phyloP scores from a whole-genome alignment of 2,113 vertebrate genomes.

The Crocuta crocuta region DNA sequence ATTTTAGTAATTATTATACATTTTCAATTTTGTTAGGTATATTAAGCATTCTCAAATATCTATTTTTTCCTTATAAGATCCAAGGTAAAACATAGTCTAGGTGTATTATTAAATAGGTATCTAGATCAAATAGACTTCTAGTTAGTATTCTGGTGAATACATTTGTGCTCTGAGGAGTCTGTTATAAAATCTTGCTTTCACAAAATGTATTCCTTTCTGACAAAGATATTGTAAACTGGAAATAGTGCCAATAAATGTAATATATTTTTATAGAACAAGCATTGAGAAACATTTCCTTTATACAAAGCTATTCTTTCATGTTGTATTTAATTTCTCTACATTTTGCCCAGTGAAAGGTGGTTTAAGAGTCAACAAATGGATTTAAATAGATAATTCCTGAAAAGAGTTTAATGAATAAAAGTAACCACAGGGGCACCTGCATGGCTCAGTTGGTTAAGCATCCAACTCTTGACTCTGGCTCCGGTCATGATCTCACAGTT shows the following conservation, averaged over 20 bases:
- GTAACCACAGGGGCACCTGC: background rate
- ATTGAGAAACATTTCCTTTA: background rate
- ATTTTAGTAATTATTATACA: background rate
- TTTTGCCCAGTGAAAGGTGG: background rate
- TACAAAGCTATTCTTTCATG: background rate
- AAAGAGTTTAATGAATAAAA: background rate
- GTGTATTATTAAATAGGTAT: background rate
- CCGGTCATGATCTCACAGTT: too few species aligned
- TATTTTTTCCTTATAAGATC: background rate
- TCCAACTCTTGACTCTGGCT: too few species aligned
- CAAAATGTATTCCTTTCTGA: background rate
- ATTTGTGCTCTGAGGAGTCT: background rate
- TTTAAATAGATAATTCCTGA: background rate
- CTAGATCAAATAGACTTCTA: background rate
- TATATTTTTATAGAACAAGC: background rate
- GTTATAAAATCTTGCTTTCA: background rate
- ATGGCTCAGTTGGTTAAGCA: too few species aligned
- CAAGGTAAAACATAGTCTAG: background rate
- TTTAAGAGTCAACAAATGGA: background rate
- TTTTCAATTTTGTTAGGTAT: background rate
- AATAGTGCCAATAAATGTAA: background rate
- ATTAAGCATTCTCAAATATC: background rate
- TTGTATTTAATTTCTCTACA: background rate
- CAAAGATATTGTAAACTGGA: background rate
- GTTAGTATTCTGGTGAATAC: background rate